Conservation (phyloP, 2,797 vertebrate species). For the Chloroceryle inda region DNA sequence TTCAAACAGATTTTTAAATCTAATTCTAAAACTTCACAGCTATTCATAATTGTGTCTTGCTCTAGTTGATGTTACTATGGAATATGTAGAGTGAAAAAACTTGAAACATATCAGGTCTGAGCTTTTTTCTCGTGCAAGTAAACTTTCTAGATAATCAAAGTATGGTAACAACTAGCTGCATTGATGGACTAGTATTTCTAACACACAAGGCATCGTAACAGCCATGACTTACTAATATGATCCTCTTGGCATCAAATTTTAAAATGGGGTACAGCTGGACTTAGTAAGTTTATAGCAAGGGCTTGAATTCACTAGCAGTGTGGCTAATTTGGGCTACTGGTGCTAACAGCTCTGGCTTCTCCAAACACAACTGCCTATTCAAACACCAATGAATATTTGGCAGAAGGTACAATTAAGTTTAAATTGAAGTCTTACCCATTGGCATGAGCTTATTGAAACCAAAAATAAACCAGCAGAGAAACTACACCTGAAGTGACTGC, state of each 20-base stretch:
- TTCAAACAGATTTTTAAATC: neutral
- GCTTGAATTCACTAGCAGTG: neutral
- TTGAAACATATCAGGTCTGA: neutral
- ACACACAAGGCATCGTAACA: neutral
- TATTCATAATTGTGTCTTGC: neutral
- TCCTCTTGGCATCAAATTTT: neutral
- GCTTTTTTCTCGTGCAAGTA: neutral
- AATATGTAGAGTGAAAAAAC: neutral
- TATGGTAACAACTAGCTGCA: neutral
- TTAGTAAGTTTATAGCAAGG: neutral
- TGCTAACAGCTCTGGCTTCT: neutral
- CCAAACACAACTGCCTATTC: neutral
- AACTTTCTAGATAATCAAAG: neutral
- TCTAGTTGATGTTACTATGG: neutral
- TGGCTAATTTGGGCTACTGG: neutral
- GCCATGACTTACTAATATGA: neutral
- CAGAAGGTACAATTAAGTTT: neutral
- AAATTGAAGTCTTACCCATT: neutral
- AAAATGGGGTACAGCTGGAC: neutral
- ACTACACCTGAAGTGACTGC: neutral
- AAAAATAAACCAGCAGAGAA: neutral
- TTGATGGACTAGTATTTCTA: neutral
- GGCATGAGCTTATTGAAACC: neutral
- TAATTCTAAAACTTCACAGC: neutral
- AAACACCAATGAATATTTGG: neutral